Conservation (phyloP, 2,113 vertebrate species). For the Rhynchopsitta pachyrhyncha region DNA sequence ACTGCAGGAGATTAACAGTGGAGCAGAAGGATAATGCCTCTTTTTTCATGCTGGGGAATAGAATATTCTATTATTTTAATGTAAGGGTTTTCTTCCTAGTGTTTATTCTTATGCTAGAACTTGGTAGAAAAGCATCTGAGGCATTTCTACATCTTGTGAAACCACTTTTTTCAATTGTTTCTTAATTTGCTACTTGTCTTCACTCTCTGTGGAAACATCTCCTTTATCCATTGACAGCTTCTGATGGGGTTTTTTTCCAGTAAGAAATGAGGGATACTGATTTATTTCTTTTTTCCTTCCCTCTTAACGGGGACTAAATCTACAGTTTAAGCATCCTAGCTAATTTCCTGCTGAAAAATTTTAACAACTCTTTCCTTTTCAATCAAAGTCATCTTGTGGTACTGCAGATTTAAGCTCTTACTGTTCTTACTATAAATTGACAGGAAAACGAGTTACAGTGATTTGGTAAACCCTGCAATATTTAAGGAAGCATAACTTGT, state of each 20-base stretch:
- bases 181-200: background rate
- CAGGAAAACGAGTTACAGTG: background rate
- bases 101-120: background rate
- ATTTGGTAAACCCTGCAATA: background rate
- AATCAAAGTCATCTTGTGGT: background rate
- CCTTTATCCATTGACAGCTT: background rate
- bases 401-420: background rate
- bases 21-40: background rate
- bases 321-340: background rate
- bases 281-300: background rate
- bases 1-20: background rate
- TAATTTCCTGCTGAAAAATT: background rate
- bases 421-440: background rate
- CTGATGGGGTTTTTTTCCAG: background rate
- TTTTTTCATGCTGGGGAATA: background rate
- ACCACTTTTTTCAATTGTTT: background rate
- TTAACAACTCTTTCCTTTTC: background rate
- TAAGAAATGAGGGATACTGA: background rate
- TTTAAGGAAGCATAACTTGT: background rate
- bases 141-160: background rate
- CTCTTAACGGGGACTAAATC: background rate
- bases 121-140: background rate
- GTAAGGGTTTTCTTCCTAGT: fast-evolving
- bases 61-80: background rate
- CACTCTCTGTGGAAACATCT: background rate